These are phyloP conservation scores for Peromyscus attwateri DNA, from an alignment of 2,797 vertebrate genomes.

Conservation along the genomic window DNA sequence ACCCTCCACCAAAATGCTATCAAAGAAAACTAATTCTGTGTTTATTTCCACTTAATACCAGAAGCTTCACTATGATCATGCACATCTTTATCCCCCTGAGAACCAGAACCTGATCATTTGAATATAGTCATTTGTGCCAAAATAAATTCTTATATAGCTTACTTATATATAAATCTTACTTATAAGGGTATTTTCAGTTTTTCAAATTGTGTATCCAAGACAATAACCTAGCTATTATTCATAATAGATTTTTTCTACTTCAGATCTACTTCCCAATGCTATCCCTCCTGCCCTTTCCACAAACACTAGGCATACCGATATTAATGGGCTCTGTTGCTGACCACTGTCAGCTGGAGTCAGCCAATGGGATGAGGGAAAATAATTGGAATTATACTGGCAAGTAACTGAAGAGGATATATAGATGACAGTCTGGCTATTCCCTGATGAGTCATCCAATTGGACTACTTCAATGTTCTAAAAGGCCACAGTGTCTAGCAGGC, in stretches of 20 bases:
- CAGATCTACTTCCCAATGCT: not conserved
- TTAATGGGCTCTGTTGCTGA: not conserved
- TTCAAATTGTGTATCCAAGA: not conserved
- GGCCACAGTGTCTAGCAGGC: no score
- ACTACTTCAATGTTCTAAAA: no score
- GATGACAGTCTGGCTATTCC: not conserved
- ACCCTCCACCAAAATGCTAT: not conserved
- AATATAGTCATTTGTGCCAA: not conserved
- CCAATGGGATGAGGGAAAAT: accelerated
- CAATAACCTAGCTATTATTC: not conserved
- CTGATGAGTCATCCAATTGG: not conserved
- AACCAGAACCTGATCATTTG: not conserved
- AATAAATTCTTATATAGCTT: not conserved
- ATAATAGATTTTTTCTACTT: not conserved
- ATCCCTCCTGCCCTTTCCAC: not conserved
- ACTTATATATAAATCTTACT: not conserved
- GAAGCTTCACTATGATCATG: not conserved
- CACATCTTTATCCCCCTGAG: not conserved
- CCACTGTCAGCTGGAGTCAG: not conserved
- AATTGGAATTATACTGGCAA: not conserved
- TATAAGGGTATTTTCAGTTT: not conserved
- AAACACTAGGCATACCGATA: not conserved
- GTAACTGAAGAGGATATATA: not conserved
- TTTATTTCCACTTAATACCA: not conserved
- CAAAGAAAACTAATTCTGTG: not conserved